Percentiles rank a stretch among this genome's conserved stretches.
phyloP scores from a whole-genome alignment of 2,888 invertebrate genomes.

The Isotomurus palustris region DNA sequence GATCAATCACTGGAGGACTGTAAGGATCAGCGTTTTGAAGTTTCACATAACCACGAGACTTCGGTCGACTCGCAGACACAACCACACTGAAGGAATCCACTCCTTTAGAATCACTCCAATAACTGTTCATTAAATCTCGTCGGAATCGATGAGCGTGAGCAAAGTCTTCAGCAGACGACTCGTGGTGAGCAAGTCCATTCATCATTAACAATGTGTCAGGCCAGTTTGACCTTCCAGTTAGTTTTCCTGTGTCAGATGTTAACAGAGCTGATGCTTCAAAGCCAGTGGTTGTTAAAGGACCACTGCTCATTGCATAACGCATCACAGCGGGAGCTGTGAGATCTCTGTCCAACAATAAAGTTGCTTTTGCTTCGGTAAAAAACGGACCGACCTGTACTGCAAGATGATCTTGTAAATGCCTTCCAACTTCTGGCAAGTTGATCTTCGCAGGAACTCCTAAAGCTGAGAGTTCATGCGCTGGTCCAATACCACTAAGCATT shows the following conservation, averaged over 20 bases:
- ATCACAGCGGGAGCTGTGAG: slow-evolving; percentile 14
- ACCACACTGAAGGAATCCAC: slow-evolving; percentile 31
- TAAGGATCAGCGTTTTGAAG: slow-evolving; percentile 13
- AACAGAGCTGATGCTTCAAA: slow-evolving; percentile 27
- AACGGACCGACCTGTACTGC: slow-evolving; percentile 37
- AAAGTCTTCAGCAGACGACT: slow-evolving; percentile 17
- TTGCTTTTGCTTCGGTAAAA: slow-evolving; percentile 26
- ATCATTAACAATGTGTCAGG: slow-evolving; percentile 35
- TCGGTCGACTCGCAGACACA: slow-evolving; percentile 24
- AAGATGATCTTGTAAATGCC: slow-evolving; percentile 36
- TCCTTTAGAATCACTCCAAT: slow-evolving; percentile 21
- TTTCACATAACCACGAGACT: slow-evolving; percentile 25
- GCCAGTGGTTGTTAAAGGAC: slow-evolving; percentile 30
- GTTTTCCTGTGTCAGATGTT: slow-evolving; percentile 13
- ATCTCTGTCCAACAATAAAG: slow-evolving; percentile 29
- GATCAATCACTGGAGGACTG: slow-evolving; percentile 27
- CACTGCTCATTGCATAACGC: slow-evolving; percentile 27
- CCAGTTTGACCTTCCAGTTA: slow-evolving; percentile 19
- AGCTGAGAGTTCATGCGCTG: slow-evolving; percentile 20
- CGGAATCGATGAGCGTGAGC: slow-evolving; percentile 20
- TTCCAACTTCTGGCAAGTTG: slow-evolving; percentile 17
- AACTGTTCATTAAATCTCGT: slow-evolving; percentile 20
- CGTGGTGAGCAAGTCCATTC: slow-evolving; percentile 15
- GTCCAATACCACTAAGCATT: slow-evolving; percentile 32
- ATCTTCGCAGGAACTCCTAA: slow-evolving; percentile 20